Evolutionary conservation across 2,888 invertebrate species (phyloP).

Genomic region (Diploptera punctata): DNA sequence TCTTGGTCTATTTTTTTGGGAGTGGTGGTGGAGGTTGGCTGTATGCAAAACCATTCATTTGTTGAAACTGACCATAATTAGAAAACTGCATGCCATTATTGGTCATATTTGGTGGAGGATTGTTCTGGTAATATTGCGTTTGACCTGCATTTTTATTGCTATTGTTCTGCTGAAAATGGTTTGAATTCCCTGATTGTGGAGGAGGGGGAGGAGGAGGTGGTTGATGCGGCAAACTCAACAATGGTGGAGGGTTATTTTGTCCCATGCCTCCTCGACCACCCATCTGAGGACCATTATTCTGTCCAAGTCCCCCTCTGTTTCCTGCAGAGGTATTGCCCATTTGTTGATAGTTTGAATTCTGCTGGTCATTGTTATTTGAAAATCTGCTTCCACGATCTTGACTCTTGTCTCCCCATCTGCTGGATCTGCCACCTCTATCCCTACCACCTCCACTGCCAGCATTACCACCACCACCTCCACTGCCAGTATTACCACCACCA

Average conservation of each 20-base stretch:
- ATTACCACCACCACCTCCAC: conserved; percentile 1
- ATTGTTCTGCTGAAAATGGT: conserved; percentile 16
- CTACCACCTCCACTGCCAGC: conserved; percentile 24
- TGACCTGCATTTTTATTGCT: not conserved
- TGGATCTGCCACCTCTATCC: conserved; percentile 16
- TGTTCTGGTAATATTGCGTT: conserved; percentile 3
- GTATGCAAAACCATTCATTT: conserved; percentile 31
- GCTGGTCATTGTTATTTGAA: conserved; percentile 18
- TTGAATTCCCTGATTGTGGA: not conserved
- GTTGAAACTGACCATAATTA: conserved; percentile 17
- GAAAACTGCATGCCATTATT: not conserved
- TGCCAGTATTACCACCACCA: conserved; percentile 51
- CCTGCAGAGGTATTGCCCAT: conserved; percentile 4
- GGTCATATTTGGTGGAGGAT: conserved; percentile 20
- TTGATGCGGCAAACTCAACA: conserved; percentile 9
- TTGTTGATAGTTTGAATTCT: conserved; percentile 26
- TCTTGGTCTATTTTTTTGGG: conserved; percentile 27
- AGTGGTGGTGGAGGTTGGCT: conserved; percentile 34
- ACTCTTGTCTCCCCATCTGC: conserved; percentile 31
- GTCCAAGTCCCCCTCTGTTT: conserved; percentile 9
- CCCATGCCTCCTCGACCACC: not conserved
- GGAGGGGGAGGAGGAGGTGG: conserved; percentile 32
- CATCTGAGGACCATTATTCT: not conserved
- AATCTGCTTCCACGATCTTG: conserved; percentile 18
- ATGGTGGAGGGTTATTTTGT: conserved; percentile 1